These are phyloP conservation scores for Alloscopus bannaensis DNA, from an alignment of 2,888 invertebrate genomes.

Conservation along the genomic window DNA sequence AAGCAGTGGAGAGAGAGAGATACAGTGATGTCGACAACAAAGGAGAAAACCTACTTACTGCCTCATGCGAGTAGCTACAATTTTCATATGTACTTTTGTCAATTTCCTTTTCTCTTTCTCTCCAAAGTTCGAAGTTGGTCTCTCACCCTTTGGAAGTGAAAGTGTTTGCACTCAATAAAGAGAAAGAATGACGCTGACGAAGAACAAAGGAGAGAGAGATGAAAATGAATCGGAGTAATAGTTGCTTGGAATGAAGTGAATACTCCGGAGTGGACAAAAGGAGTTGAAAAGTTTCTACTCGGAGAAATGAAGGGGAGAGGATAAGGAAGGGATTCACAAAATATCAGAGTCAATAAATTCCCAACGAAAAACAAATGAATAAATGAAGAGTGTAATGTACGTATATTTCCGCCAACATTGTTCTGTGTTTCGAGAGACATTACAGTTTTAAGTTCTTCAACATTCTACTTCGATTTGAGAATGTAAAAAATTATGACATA, in stretches of 20 bases:
- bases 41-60: not conserved
- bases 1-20: constrained; percentile 2
- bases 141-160: not conserved
- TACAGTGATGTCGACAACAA: constrained; percentile 10
- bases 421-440: too few species aligned
- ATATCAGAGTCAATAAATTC: constrained; percentile 35
- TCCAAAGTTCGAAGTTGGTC: too few species aligned
- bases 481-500: too few species aligned
- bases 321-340: constrained; percentile 32
- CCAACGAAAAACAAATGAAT: constrained; percentile 14
- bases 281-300: constrained; percentile 6
- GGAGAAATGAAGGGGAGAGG: constrained; percentile 10
- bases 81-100: not conserved
- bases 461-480: too few species aligned
- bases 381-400: too few species aligned
- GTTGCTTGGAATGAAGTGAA: constrained; percentile 50
- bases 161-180: constrained; percentile 46
- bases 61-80: not conserved
- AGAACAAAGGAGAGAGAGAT: constrained; percentile 45
- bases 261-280: constrained; percentile 45
- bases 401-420: not conserved
- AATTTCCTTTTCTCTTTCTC: too few species aligned
- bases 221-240: constrained; percentile 41
- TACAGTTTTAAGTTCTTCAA: too few species aligned
- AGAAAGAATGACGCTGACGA: not conserved